Conservation (phyloP, 2,113 vertebrate species). For the Chelonoidis abingdonii region DNA sequence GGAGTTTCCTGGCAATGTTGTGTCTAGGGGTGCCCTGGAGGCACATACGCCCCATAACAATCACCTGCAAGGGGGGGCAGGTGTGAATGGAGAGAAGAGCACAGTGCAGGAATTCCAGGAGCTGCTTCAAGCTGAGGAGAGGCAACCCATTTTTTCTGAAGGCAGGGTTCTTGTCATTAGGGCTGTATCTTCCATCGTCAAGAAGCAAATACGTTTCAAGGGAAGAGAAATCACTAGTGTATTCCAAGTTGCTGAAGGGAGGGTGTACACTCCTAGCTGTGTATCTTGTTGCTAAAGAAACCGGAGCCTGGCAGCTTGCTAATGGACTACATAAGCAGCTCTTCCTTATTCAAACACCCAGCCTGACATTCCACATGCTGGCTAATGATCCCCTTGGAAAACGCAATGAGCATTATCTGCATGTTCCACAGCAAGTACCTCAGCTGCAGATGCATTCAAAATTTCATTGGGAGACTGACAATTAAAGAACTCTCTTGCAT, state of each 20-base stretch:
- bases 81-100: not conserved
- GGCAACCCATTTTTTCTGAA: not conserved
- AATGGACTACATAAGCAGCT: not conserved
- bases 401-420: not conserved
- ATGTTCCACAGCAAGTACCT: not conserved
- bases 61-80: not conserved
- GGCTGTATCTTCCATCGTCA: not conserved
- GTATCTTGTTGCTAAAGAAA: not conserved
- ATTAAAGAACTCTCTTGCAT: not conserved
- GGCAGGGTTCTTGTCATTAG: not conserved
- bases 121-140: not conserved
- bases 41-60: not conserved
- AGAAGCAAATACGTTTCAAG: not conserved
- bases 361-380: not conserved
- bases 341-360: not conserved
- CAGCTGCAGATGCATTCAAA: not conserved
- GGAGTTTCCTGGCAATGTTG: not conserved
- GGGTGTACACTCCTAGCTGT: not conserved
- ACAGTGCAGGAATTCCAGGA: not conserved
- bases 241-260: not conserved
- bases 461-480: not conserved
- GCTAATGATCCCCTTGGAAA: not conserved
- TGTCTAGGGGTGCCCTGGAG: not conserved
- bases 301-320: slow-evolving; percentile 21
- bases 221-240: not conserved